Conservation (phyloP, 2,888 invertebrate species). For the Caenorhabditis japonica region DNA sequence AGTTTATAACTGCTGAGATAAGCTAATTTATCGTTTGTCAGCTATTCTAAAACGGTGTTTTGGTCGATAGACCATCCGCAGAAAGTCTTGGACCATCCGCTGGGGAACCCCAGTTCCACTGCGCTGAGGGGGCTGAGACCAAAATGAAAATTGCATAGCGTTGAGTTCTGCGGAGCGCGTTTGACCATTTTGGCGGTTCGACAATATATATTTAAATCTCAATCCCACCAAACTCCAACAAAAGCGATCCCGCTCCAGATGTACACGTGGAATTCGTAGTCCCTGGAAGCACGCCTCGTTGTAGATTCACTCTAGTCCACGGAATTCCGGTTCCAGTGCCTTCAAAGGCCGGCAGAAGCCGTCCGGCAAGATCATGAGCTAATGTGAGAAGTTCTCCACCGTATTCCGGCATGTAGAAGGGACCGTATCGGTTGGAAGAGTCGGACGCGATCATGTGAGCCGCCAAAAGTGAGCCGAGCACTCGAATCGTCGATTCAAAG, state of each 20-base stretch:
- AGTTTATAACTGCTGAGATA: no score
- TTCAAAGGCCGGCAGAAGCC: conserved; percentile 82
- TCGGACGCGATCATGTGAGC: conserved; percentile 82
- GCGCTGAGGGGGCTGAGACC: no score
- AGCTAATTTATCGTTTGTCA: no score
- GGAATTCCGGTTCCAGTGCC: conserved; percentile 80
- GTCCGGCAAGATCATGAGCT: conserved; percentile 82
- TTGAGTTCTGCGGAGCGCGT: no score
- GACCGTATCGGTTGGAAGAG: conserved; percentile 80
- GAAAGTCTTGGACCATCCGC: no score
- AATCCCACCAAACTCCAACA: conserved; percentile 82
- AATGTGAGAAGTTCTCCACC: conserved; percentile 81
- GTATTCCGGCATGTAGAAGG: conserved; percentile 56
- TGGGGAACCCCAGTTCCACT: no score
- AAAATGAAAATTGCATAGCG: no score
- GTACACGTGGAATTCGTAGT: conserved; percentile 82
- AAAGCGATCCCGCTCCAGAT: conserved; percentile 82
- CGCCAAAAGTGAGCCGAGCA: conserved; percentile 82
- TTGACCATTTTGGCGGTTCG: no score
- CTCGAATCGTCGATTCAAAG: conserved; percentile 83
- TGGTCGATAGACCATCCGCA: no score
- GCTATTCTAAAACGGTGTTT: no score
- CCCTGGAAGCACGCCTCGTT: conserved; percentile 79
- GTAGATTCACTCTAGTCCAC: conserved; percentile 80
- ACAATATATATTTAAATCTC: no score